Conservation (phyloP, 2,113 vertebrate genomes). For the Hystrix brachyura region DNA sequence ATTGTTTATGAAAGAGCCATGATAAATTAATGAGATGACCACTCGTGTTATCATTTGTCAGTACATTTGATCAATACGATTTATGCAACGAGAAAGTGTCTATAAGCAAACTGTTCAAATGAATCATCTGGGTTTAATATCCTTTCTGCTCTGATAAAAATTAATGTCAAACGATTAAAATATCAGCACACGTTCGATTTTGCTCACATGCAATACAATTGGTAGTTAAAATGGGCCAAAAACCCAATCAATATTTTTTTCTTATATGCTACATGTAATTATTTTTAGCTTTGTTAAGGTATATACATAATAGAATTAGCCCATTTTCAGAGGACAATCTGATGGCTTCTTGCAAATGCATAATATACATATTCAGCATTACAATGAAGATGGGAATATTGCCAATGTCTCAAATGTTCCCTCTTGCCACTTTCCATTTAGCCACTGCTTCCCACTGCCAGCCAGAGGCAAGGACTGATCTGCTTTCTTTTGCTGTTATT, state of each 20-base stretch:
- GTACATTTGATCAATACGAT: neutral
- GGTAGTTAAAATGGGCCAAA: neutral
- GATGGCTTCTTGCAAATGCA: neutral
- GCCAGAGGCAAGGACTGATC: neutral
- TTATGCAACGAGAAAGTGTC: neutral
- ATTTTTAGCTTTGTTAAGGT: neutral
- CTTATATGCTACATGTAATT: neutral
- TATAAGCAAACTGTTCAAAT: neutral
- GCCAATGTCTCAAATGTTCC: neutral
- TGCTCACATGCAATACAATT: neutral
- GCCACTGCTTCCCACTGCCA: neutral
- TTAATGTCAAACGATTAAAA: neutral
- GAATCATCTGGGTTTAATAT: neutral
- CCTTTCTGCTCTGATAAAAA: neutral
- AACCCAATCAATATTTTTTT: neutral
- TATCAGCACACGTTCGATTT: neutral
- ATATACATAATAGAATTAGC: neutral
- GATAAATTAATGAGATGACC: neutral
- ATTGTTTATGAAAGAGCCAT: neutral
- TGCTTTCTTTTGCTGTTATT: neutral
- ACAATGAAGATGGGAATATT: neutral
- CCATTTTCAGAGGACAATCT: neutral
- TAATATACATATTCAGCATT: neutral
- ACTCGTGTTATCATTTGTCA: neutral
- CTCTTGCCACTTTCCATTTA: neutral